Evolutionary conservation across 2,888 invertebrate species (phyloP).

Genomic region (Dicyrtoma fusca): DNA sequence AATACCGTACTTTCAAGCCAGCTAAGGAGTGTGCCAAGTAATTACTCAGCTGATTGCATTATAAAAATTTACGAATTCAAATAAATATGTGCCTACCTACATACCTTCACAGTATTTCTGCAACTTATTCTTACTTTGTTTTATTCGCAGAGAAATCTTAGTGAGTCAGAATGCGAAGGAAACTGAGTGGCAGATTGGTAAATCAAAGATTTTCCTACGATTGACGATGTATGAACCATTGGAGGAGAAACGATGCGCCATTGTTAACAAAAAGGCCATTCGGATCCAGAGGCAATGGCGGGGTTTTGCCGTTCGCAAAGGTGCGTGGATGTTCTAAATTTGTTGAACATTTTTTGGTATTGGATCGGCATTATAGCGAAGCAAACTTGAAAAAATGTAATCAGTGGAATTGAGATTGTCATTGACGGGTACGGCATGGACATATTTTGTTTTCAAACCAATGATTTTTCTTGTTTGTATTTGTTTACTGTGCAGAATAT

Average conservation of each 20-base stretch:
- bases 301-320: constrained; percentile 67
- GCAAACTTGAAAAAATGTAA: too few relatives aligned
- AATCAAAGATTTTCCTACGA: constrained; percentile 81
- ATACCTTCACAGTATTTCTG: neutral
- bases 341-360: too few relatives aligned
- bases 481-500: constrained; percentile 63
- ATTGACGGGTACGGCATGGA: too few relatives aligned
- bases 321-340: too few relatives aligned
- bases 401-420: too few relatives aligned
- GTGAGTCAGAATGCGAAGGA: constrained; percentile 69
- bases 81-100: constrained; percentile 17
- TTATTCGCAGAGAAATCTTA: constrained; percentile 63
- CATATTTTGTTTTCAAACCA: too few relatives aligned
- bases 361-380: too few relatives aligned
- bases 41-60: constrained; percentile 24
- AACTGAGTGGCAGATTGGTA: constrained; percentile 86
- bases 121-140: neutral
- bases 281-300: constrained; percentile 77
- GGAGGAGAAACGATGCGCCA: constrained; percentile 74
- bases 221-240: constrained; percentile 80
- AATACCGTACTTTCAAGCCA: constrained; percentile 62
- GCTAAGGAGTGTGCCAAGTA: constrained; percentile 60
- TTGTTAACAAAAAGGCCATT: constrained; percentile 72
- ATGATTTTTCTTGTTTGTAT: neutral
- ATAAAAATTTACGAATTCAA: neutral